Base-by-base conservation (phyloP, 1,140 invertebrate species). In the Nymphalis io region DNA sequence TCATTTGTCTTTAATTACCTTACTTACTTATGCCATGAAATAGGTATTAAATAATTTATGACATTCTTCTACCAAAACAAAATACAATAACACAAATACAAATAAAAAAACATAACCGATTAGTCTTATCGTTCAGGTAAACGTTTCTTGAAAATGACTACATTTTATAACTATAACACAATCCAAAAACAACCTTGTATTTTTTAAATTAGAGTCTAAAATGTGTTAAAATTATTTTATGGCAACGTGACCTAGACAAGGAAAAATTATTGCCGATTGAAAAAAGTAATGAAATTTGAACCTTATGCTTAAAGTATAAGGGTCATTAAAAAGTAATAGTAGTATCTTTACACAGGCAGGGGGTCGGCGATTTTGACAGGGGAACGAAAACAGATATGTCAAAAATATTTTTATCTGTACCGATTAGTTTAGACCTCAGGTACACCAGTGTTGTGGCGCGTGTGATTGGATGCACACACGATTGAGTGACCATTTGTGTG, bases 91-190 rank as follows among this genome's bases (percentile, higher is more conserved):
- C n/a, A n/a, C n/a, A n/a, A n/a, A n/a, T n/a, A n/a, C n/a, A n/a
- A n/a, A n/a, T n/a, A 89, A 88, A 81, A 88, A 84, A 84, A 83
- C 76, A 81, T 87, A 84, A 88, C 78, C 80, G 85, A 90, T 88
- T 90, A 90, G 81, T 62, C 73, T 88, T 88, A 88, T 90, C 83
- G 68, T 72, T 70, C 82, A 88, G 84, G 86, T 85, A 88, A 85
- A 81, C 74, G 80, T 76, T 89, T 85, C 79, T 82, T 76, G 44
- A 74, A 82, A 85, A 88, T 81, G 78, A 80, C 80, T 82, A 81
- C 82, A 86, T 88, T 83, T 80, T 73, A 80, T 62, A 51, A 46
- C 8, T 40, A 39, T 51, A 18, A 44, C 44, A 44, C 61, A 71
- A 27, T n/a, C 62, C 0, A 75, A 69, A 40, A 53, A 59, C 13